Percentiles rank a stretch among this genome's conserved stretches.
These are phyloP conservation scores for Sebastes flavidus DNA, from an alignment of 2,797 vertebrate species.

Conservation along the genomic window DNA sequence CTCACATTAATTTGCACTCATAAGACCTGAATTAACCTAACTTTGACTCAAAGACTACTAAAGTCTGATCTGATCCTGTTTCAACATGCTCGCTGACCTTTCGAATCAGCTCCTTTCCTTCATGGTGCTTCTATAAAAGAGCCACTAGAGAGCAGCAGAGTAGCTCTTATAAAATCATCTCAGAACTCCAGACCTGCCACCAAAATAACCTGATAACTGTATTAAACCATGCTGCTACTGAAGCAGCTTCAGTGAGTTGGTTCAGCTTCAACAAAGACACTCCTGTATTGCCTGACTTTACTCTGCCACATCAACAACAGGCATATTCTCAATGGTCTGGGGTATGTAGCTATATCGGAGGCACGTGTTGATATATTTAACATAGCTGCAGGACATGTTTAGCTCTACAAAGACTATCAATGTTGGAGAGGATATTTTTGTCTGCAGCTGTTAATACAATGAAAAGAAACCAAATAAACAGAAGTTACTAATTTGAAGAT, in stretches of 20 bases:
- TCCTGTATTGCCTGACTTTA: not conserved
- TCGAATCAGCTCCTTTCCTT: not conserved
- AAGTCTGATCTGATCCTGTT: not conserved
- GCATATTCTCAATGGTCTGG: not conserved
- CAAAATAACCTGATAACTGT: not conserved
- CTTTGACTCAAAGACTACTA: not conserved
- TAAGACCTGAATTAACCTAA: not conserved
- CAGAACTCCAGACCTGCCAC: not conserved
- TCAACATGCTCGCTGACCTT: not conserved
- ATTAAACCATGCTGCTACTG: fast-evolving
- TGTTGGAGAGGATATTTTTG: not conserved
- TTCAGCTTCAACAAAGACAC: not conserved
- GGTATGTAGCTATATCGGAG: not conserved
- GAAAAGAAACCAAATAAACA: not conserved
- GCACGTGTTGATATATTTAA: not conserved
- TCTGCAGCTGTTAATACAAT: not conserved
- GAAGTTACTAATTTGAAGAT: not conserved
- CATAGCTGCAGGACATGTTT: not conserved
- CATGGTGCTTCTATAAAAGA: not conserved
- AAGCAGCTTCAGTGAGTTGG: not conserved
- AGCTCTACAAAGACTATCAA: not conserved
- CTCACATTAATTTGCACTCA: not conserved
- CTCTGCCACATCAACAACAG: not conserved
- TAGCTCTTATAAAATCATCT: not conserved
- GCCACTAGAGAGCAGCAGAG: conserved; percentile 58